A percentile compares a stretch with the other conserved stretches of the same genome.
Conservation (phyloP, 2,797 vertebrate genomes). For the Schizothorax lantsangensis region DNA sequence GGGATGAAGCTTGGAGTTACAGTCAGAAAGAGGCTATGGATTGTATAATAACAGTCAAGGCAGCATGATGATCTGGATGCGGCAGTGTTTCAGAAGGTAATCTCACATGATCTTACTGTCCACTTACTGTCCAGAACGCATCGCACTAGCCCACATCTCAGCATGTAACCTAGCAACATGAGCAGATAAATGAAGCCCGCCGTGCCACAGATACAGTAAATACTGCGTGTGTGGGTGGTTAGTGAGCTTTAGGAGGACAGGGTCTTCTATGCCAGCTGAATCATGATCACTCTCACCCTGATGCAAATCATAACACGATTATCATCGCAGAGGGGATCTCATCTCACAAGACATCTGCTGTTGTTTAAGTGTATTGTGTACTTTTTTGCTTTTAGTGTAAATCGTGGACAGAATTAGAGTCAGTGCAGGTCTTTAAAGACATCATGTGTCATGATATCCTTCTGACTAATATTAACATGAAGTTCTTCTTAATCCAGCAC, state of each 20-base stretch:
- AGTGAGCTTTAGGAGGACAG: not conserved
- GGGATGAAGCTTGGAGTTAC: not conserved
- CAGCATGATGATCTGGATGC: not conserved
- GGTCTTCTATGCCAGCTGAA: slow-evolving; percentile 13
- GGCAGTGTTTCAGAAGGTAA: not conserved
- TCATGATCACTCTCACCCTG: not conserved
- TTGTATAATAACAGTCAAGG: not conserved
- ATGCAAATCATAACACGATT: not conserved
- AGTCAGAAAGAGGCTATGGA: not conserved
- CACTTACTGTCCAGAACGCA: not conserved
- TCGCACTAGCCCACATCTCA: slow-evolving; percentile 14
- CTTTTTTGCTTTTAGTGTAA: not conserved
- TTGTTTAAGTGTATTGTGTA: not conserved
- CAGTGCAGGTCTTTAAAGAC: too few relatives aligned
- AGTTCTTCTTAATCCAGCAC: not conserved
- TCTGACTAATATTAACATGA: not conserved
- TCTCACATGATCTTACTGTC: slow-evolving; percentile 18
- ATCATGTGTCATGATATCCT: not conserved
- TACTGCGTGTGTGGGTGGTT: not conserved
- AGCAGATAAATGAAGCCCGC: slow-evolving; percentile 19
- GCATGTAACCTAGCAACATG: slow-evolving; percentile 47
- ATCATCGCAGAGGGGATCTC: not conserved
- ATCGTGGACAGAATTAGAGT: not conserved
- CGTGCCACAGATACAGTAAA: slow-evolving; percentile 9
- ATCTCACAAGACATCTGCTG: not conserved